Base-by-base conservation (phyloP, 2,797 vertebrate genomes). In the Enteromius viviparus region DNA sequence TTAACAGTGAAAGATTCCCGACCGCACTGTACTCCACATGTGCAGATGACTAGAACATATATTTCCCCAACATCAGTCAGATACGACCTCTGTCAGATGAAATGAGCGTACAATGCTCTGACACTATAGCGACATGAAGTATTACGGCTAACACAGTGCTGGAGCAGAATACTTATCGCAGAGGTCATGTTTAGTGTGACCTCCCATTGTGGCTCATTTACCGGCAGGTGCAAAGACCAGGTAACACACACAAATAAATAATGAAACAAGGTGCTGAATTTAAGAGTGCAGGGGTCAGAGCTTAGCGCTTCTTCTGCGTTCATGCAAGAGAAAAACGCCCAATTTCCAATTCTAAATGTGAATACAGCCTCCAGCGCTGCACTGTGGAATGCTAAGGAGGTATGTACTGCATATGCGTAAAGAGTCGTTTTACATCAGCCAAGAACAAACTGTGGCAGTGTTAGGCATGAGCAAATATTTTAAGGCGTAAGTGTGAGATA, bases 161-260 rank as follows among this genome's bases (percentile, higher is more conserved):
- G 34, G 77, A 83, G 80, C 75, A 29, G 55, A 81, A 32, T 72
- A 19, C 58, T 10, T 32, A 62, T 72, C 81, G 65, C 78, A 17
- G 72, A 72, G 82, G 86, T 84, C 71, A 34, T 77, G 76, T 79
- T 85, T 55, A 84, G 78, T 66, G 66, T 85, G 85, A 80, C 84
- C 85, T 87, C 87, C 84, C 87, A 84, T 79, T 84, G 86, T 29
- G 76, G 80, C 86, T 87, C 81, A 86, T 88, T 88, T 87, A 85
- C 81, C 42, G 19, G 76, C 80, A 32, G 70, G 77, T 37, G 40
- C 77, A 47, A 74, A 80, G 84, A 60, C 76, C 62, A 74, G 60
- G 64, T 85, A 85, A 85, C 82, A 84, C 82, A 84, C 65, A 17
- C 83, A 70, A 79, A 87, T 87, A 85, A 86, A 87, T 89, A 88